A percentile compares a stretch with the other conserved stretches of the same genome.
phyloP scores from a whole-genome alignment of 2,113 vertebrate species.

The Leucopsar rothschildi region DNA sequence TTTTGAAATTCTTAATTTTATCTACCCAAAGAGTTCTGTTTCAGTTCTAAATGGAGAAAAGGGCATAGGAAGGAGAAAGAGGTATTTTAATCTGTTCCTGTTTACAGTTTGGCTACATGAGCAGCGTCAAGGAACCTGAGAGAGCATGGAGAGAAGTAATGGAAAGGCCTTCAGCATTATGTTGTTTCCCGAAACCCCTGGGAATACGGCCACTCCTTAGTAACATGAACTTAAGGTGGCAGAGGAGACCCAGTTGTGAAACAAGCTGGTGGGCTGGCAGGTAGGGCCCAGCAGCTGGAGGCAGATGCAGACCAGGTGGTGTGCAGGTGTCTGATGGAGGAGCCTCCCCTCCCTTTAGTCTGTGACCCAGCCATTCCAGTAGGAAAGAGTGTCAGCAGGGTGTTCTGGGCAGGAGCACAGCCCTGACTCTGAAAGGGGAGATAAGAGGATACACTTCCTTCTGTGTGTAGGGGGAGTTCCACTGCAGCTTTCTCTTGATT shows the following conservation, averaged over 20 bases:
- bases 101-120: neutral
- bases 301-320: fast-evolving
- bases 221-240: fast-evolving
- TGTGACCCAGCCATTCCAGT: fast-evolving
- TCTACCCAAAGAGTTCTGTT: neutral
- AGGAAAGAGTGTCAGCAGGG: neutral
- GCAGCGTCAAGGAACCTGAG: neutral
- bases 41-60: neutral
- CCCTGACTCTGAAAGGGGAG: neutral
- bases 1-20: neutral
- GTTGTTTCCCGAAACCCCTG: neutral
- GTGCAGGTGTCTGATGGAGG: neutral
- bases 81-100: neutral
- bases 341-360: fast-evolving
- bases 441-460: conserved; percentile 25
- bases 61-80: neutral
- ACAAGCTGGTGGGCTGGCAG: neutral
- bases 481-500: neutral
- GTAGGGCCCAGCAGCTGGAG: neutral
- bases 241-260: neutral
- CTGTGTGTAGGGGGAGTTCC: neutral
- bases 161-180: neutral
- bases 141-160: neutral
- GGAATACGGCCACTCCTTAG: neutral
- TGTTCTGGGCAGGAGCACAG: neutral